These are phyloP conservation scores for Halcyon leucocephala DNA, from an alignment of 2,797 vertebrate genomes.

Conservation along the genomic window DNA sequence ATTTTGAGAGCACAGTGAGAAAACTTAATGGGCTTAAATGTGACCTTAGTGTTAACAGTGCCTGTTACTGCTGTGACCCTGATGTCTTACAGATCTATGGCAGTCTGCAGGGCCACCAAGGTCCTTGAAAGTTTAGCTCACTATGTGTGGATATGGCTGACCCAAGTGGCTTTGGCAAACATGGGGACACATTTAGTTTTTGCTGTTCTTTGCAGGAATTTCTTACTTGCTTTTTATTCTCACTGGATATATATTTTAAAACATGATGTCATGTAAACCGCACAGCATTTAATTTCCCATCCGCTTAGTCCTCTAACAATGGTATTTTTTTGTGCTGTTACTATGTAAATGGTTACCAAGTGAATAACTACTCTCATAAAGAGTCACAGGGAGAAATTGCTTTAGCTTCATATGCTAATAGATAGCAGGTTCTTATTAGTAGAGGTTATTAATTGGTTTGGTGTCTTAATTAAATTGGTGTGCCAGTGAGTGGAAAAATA, in stretches of 20 bases:
- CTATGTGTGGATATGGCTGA: not conserved
- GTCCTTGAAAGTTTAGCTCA: not conserved
- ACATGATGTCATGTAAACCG: not conserved
- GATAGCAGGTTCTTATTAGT: conserved; percentile 30
- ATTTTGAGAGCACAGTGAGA: not conserved
- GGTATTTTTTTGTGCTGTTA: conserved; percentile 22
- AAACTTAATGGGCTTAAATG: not conserved
- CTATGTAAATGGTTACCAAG: conserved; percentile 16
- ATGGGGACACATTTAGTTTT: not conserved
- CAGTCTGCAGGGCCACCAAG: not conserved
- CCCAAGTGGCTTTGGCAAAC: not conserved
- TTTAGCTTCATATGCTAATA: conserved; percentile 41
- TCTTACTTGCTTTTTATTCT: not conserved
- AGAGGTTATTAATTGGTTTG: conserved; percentile 52
- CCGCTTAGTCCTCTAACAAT: not conserved
- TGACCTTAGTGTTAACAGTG: not conserved
- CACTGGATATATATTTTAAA: not conserved
- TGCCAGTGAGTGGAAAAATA: conserved; percentile 13
- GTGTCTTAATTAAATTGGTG: conserved; percentile 51
- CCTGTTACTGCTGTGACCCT: not conserved
- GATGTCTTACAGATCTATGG: not conserved
- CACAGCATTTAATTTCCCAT: not conserved
- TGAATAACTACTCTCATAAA: conserved; percentile 40
- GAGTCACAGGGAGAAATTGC: conserved; percentile 33
- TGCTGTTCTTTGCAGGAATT: not conserved